Percentiles rank a stretch among this genome's conserved stretches.
phyloP scores from a whole-genome alignment of 2,797 vertebrate genomes.

The Danio aesculapii region DNA sequence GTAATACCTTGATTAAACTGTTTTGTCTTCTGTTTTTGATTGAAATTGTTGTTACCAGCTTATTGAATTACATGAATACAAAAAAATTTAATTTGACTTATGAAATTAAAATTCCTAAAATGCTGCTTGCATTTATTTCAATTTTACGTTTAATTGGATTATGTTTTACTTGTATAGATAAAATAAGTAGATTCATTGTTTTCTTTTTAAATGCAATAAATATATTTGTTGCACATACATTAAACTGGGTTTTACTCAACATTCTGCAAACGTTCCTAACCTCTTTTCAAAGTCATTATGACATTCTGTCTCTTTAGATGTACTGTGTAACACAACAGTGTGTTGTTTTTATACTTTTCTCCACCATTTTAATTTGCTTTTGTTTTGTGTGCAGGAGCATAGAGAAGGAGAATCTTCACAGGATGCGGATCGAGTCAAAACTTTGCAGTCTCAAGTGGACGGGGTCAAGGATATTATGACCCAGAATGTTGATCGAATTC shows the following conservation, averaged over 20 bases:
- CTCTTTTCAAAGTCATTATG: not conserved
- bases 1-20: not conserved
- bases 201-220: not conserved
- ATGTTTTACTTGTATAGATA: no score
- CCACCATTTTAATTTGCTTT: not conserved
- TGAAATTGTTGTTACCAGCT: not conserved
- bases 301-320: not conserved
- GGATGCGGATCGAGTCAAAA: slow-evolving; percentile 73
- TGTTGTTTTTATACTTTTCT: not conserved
- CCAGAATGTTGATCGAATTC: slow-evolving; percentile 92
- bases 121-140: not conserved
- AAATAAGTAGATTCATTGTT: no score
- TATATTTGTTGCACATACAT: not conserved
- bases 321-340: not conserved
- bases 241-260: not conserved
- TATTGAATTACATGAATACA: not conserved
- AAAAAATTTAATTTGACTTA: not conserved
- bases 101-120: not conserved
- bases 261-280: not conserved
- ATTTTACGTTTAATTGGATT: no score
- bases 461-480: slow-evolving; percentile 92
- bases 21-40: not conserved
- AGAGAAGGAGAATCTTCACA: slow-evolving; percentile 62
- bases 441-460: slow-evolving; percentile 87
- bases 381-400: slow-evolving; percentile 67